phyloP scores from a whole-genome alignment of 64 coral and sea anemone genomes.

The Stichodactyla helianthus region DNA sequence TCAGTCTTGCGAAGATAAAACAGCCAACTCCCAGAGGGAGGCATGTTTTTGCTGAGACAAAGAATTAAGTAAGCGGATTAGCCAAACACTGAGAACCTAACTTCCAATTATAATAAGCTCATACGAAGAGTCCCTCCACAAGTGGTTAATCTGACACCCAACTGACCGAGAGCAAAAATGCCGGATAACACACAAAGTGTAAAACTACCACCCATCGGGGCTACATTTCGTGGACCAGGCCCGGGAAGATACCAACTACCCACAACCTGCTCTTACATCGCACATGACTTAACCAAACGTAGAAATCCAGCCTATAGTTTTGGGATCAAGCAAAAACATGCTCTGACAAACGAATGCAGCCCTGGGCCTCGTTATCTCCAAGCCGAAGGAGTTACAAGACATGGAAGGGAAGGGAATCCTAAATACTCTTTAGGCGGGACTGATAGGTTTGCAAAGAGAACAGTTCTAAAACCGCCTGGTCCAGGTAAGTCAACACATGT shows the following conservation, averaged over 20 bases:
- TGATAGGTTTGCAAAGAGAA: conserved; percentile 30
- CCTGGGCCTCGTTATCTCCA: conserved; percentile 49
- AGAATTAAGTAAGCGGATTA: not conserved
- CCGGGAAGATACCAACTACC: conserved; percentile 50
- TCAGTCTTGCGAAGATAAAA: not conserved
- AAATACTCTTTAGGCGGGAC: conserved; percentile 61
- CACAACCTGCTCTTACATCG: conserved; percentile 4
- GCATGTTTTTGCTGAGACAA: not conserved
- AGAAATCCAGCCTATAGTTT: conserved; percentile 57
- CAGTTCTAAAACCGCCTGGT: conserved; percentile 42
- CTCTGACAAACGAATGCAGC: conserved; percentile 54
- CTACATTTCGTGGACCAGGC: conserved; percentile 56
- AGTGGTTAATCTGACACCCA: too few species aligned
- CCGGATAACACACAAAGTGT: conserved; percentile 44
- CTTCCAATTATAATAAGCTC: not conserved
- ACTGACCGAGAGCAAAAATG: conserved; percentile 19
- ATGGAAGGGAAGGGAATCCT: conserved; percentile 43
- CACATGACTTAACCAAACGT: conserved; percentile 51
- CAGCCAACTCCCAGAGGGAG: not conserved
- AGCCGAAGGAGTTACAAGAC: conserved; percentile 29
- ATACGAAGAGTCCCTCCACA: too few species aligned
- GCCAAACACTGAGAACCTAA: not conserved
- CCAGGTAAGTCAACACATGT: conserved; percentile 43
- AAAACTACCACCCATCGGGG: conserved; percentile 47
- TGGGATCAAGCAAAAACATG: conserved; percentile 23